Conservation (phyloP, 64 coral and sea anemone species). For the Montipora capricornis region DNA sequence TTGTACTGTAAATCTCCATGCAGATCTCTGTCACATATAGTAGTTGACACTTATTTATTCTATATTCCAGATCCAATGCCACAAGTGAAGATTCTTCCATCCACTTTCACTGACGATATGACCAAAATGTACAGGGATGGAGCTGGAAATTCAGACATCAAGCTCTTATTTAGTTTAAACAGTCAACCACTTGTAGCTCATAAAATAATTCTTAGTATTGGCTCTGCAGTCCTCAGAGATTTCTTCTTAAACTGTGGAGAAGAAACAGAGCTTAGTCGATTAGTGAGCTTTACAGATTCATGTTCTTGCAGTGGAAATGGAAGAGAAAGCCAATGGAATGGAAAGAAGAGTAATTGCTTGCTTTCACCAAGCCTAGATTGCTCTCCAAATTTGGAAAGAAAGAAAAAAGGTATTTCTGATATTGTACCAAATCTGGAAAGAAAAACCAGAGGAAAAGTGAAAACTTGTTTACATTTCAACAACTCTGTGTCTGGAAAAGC, state of each 20-base stretch:
- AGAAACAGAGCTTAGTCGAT: constrained; percentile 13
- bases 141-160: constrained; percentile 38
- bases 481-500: constrained; percentile 36
- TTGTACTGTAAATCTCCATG: too few relatives aligned
- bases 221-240: constrained; percentile 29
- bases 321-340: not conserved
- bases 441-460: not conserved
- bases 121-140: constrained; percentile 32
- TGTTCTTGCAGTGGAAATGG: not conserved
- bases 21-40: too few relatives aligned
- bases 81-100: constrained; percentile 13
- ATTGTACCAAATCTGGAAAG: constrained; percentile 20
- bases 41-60: too few relatives aligned
- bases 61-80: constrained; percentile 38
- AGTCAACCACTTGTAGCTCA: constrained; percentile 24
- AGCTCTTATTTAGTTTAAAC: constrained; percentile 11
- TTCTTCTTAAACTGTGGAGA: constrained; percentile 29
- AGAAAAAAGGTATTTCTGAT: not conserved
- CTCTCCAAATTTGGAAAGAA: not conserved
- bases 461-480: constrained; percentile 29
- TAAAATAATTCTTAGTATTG: constrained; percentile 58
- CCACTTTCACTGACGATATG: constrained; percentile 53
- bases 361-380: not conserved
- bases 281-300: constrained; percentile 18
- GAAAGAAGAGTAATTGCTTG: not conserved